Percentiles rank a stretch among this genome's conserved stretches.
Evolutionary conservation across 2,797 vertebrate species (phyloP).

Genomic region (Lycodopsis pacificus): DNA sequence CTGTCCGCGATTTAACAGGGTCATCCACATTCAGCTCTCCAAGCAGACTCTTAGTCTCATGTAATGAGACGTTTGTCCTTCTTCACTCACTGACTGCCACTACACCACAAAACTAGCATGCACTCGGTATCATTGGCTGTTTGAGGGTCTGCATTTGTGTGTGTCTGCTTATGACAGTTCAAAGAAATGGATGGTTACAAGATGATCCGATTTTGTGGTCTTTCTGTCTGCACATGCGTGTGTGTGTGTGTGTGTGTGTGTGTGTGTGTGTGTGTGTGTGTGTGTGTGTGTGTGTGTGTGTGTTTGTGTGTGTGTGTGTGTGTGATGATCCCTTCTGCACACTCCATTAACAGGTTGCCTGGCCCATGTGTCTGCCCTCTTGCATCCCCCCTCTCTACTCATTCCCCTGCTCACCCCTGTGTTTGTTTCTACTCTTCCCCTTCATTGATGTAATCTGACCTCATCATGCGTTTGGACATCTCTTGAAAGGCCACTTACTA

Average conservation of each 20-base stretch:
- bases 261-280: slow-evolving; percentile 24
- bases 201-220: slow-evolving; percentile 15
- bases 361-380: slow-evolving; percentile 4
- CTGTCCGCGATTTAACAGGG: slow-evolving; percentile 60
- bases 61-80: slow-evolving; percentile 70
- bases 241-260: slow-evolving; percentile 28
- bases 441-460: slow-evolving; percentile 72
- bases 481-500: slow-evolving; percentile 68
- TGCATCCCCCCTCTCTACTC: slow-evolving; percentile 23
- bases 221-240: background rate
- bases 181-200: slow-evolving; percentile 18
- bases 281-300: slow-evolving; percentile 28
- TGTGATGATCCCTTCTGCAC: slow-evolving; percentile 37
- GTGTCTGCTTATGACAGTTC: background rate
- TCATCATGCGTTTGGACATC: slow-evolving; percentile 68
- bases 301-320: slow-evolving; percentile 23
- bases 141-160: background rate
- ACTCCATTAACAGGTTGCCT: slow-evolving; percentile 44
- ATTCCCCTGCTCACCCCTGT: slow-evolving; percentile 31
- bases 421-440: slow-evolving; percentile 55
- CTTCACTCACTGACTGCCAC: slow-evolving; percentile 40
- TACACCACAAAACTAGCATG: slow-evolving; percentile 34
- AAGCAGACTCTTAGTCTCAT: slow-evolving; percentile 47
- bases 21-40: slow-evolving; percentile 57
- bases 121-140: slow-evolving; percentile 26